Evolutionary conservation across 2,888 invertebrate species (phyloP), one percentile per base, ranked within the genome.

Genomic region (Drosophila ustulata): DNA sequence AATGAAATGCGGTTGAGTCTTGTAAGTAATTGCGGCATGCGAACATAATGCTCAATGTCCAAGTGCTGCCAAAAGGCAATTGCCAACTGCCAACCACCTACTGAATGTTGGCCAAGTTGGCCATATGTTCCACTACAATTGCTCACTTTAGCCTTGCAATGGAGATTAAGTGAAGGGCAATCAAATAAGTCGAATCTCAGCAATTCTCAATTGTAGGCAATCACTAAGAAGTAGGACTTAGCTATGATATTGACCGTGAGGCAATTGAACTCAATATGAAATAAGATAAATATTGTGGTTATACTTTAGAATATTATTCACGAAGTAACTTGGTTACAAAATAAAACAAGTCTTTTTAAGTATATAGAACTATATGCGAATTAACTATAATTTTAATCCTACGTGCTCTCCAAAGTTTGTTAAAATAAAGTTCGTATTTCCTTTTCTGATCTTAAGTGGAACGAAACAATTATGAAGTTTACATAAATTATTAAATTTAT

Each of bases 11-110:
- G 56, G 39, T 46, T 45, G 52, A 68, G 46, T 57, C 49, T 61
- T 55, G 70, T 66, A 88, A 83, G 85, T 83, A 83, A 89, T 87
- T 89, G 88, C 51, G 66, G 75, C 82, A 84, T 87, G 82, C 88
- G 34, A 83, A 80, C 80, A 64, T 70, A 63, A 76, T 88, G 69
- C 45, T 58, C 47, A 63, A 61, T 75, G 70, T 45, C 56, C 68
- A 58, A 64, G 43, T 11, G 51, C 51, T 18, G 51, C 47, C 80
- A 67, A 58, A 28, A 45, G 66, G 39, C 66, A 57, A 66, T 58
- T 51, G 78, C 49, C 66, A 59, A 80, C 61, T 51, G 66, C 47
- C 43, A 52, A 56, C 18, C 32, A 28, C 32, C 26, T n/a, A 41
- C 39, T 5, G 6, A 41, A 23, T 23, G 46, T 18, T 28, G 4